Base-by-base conservation (phyloP, 2,797 vertebrate species). In the Dicrostonyx torquatus region DNA sequence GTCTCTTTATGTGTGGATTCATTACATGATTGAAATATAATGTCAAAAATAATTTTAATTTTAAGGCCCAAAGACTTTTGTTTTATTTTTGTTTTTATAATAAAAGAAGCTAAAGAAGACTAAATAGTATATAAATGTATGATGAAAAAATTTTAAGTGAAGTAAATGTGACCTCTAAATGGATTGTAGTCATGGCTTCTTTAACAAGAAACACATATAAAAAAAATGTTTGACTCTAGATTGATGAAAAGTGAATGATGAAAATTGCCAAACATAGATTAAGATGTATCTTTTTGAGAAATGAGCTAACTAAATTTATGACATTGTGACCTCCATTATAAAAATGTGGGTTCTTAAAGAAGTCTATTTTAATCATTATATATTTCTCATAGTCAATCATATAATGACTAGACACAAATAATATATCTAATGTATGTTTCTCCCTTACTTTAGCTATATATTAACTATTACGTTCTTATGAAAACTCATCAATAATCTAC, bases 391-490 rank as follows among this genome's bases (percentile, higher is more conserved):
- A 13, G 80, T 64, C 29, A 84, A 22, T 48, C 85, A 72, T 79
- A 58, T 89, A 72, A 77, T 40, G 37, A 92, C 40, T 37, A 96
- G 18, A 50, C 5, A 88, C 14, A 94, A 68, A 1, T 12, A 79
- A 58, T 48, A 58, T 60, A 13, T 76, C 14, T 89, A 8, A 72
- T 84, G 89, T 68, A 64, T 66, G 45, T 87, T 84, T 92, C 34
- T 89, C n/a, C 60, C 76, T 72, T 75, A 37, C 26, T 90, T 95
- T 62, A 34, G 68, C 60, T 80, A 43, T 2, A 72, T 73, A 93
- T 90, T n/a, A 94, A 73, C 80, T 76, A 73, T 89, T 90, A 85
- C 70, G 34, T 77, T 66, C 3, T 60, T 93, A 90, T 92, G n/a
- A 87, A 92, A 91, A 66, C 53, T 92, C 26, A 85, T 79, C 64